Conservation (phyloP, 2,888 invertebrate genomes). For the Synergus laeviventris region DNA sequence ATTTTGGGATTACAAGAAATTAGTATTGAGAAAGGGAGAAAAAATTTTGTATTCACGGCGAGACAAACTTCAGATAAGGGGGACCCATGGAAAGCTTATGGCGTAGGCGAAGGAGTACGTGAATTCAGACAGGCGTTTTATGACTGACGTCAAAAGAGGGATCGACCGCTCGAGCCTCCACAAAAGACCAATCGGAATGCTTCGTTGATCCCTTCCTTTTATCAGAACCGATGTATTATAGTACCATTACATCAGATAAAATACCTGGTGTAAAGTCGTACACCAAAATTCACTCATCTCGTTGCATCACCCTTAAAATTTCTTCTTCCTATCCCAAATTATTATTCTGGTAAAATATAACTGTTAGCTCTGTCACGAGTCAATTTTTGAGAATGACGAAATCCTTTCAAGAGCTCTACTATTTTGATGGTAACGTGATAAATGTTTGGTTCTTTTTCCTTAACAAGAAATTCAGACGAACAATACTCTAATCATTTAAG, state of each 20-base stretch:
- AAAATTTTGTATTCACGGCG: neutral
- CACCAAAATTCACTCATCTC: neutral
- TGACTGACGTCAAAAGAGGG: constrained; percentile 54
- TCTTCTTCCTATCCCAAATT: neutral
- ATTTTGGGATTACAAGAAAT: neutral
- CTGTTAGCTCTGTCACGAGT: no score
- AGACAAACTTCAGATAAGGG: neutral
- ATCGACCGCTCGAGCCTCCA: constrained; percentile 70
- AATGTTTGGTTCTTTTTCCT: neutral
- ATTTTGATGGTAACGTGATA: neutral
- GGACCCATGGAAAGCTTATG: constrained; percentile 44
- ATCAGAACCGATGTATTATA: constrained; percentile 24
- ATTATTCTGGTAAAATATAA: no score
- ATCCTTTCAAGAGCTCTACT: neutral
- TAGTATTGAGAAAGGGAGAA: neutral
- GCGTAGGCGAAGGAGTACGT: constrained; percentile 25
- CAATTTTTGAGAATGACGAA: neutral
- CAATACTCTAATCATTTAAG: neutral
- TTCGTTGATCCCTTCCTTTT: constrained; percentile 54
- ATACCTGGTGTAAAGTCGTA: neutral
- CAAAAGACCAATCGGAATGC: constrained; percentile 60
- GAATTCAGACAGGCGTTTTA: constrained; percentile 16
- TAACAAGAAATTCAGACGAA: neutral
- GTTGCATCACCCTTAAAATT: neutral
- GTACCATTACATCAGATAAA: constrained; percentile 51